Base-by-base conservation (phyloP, 2,888 invertebrate species). In the Aleiodes alternator region DNA sequence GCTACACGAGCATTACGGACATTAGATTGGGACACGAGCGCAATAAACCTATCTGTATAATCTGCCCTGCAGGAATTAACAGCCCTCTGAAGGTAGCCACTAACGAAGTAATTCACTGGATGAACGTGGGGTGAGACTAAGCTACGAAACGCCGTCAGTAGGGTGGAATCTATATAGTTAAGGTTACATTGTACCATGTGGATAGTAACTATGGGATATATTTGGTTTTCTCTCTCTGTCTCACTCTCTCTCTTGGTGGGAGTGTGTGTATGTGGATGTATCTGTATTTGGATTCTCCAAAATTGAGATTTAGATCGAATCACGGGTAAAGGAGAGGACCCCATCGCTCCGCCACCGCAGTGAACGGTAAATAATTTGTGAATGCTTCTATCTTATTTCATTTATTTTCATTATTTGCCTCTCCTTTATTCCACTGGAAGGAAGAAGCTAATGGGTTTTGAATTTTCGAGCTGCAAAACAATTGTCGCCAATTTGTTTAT, bases 31-130 rank as follows among this genome's bases (percentile, higher is more conserved):
- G 89, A 89, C 89, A 87, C 89, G 88, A 87, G 87, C 87, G 88
- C 89, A 89, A 89, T 89, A 89, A 89, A 89, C 88, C 89, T 89
- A 89, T 89, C 89, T 88, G 89, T 89, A 89, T 89, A 89, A 89
- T 89, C 89, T 89, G 89, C 88, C 89, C 89, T 87, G 87, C 87
- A 89, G 89, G 88, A 89, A 89, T 89, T 89, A 89, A 89, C 88
- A 89, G 88, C 89, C 89, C 88, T 89, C 88, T 86, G 88, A 89
- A 88, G 89, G 88, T 88, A 87, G 89, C 89, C 88, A 89, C 89
- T 89, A 89, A 89, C 88, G 89, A 89, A 89, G 89, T 89, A 88
- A 89, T 89, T 89, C 89, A 89, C 88, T 89, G 88, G 87, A 89
- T 88, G 89, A 89, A 87, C 87, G 86, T 84, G 85, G 84, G 84